Percentiles rank a stretch among this genome's conserved stretches.
Conservation (phyloP, 2,797 vertebrate genomes). For the Sternotherus odoratus region DNA sequence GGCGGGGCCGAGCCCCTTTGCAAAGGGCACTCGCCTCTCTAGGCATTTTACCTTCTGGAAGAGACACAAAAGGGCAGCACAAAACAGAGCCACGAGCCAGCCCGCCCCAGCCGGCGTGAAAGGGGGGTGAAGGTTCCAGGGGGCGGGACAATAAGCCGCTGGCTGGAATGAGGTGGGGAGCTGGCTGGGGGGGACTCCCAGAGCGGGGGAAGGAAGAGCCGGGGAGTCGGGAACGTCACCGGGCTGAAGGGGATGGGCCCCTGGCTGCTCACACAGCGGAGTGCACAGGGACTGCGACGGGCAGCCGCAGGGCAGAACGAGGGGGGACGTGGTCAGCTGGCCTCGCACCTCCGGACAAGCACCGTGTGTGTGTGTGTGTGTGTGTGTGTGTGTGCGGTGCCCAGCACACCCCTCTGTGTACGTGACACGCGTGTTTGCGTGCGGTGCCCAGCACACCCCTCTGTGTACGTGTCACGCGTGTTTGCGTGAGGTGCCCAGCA, state of each 20-base stretch:
- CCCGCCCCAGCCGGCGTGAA: background rate
- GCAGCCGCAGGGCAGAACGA: background rate
- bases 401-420: no score
- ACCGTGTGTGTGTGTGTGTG: no score
- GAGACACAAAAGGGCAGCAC: conserved; percentile 49
- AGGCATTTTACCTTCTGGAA: conserved; percentile 58
- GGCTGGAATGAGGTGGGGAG: background rate
- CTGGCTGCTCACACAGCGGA: background rate
- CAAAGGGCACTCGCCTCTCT: conserved; percentile 47
- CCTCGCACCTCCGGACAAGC: background rate
- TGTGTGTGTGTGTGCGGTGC: no score
- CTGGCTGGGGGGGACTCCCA: background rate
- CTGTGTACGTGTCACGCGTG: no score
- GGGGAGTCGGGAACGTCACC: background rate
- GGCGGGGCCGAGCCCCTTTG: conserved; percentile 14
- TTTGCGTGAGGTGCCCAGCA: background rate
- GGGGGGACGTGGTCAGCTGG: background rate
- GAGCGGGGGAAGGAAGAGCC: background rate
- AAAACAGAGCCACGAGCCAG: conserved; percentile 50
- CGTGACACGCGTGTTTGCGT: no score
- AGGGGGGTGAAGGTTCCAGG: conserved; percentile 68
- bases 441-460: no score
- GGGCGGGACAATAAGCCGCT: conserved; percentile 23
- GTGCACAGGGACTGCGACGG: background rate
- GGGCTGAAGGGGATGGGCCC: accelerated